Conservation (phyloP, 2,113 vertebrate species). For the Zeus faber region DNA sequence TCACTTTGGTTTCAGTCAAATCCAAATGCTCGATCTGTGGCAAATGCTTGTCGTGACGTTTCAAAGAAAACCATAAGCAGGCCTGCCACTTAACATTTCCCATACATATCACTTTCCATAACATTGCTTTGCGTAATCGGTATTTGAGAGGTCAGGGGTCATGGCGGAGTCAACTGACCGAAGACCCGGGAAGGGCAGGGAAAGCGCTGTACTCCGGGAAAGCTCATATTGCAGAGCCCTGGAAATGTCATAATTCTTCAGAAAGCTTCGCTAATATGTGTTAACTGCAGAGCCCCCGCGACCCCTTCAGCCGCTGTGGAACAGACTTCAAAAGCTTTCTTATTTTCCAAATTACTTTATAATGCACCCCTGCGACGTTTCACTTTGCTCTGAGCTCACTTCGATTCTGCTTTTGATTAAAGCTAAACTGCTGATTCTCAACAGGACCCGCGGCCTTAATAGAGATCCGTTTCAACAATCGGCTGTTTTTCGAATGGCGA, state of each 20-base stretch:
- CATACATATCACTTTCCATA: slow-evolving; percentile 61
- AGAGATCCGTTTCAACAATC: too few species aligned
- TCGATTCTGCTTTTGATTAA: neutral
- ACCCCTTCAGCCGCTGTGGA: slow-evolving; percentile 28
- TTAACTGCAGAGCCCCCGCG: slow-evolving; percentile 33
- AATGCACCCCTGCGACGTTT: slow-evolving; percentile 13
- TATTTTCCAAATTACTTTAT: slow-evolving; percentile 11
- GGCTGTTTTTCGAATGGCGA: too few species aligned
- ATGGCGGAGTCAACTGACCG: slow-evolving; percentile 48
- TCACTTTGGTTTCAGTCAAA: too few species aligned
- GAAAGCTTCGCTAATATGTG: slow-evolving; percentile 41
- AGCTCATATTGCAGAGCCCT: slow-evolving; percentile 55
- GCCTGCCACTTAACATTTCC: slow-evolving; percentile 55
- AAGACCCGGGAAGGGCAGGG: slow-evolving; percentile 37
- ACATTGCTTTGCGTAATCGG: slow-evolving; percentile 36
- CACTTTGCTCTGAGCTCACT: slow-evolving; percentile 1
- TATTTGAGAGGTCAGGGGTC: slow-evolving; percentile 48
- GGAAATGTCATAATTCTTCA: slow-evolving; percentile 57
- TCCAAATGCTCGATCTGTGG: too few species aligned
- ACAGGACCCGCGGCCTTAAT: neutral
- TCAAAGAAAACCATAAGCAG: slow-evolving; percentile 31
- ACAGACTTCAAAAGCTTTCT: slow-evolving; percentile 28
- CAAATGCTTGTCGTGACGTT: slow-evolving; percentile 14
- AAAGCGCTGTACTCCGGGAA: slow-evolving; percentile 17
- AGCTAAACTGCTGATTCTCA: slow-evolving; percentile 8